phyloP scores from a whole-genome alignment of 2,113 vertebrate species.

The Platycercus adscitus region DNA sequence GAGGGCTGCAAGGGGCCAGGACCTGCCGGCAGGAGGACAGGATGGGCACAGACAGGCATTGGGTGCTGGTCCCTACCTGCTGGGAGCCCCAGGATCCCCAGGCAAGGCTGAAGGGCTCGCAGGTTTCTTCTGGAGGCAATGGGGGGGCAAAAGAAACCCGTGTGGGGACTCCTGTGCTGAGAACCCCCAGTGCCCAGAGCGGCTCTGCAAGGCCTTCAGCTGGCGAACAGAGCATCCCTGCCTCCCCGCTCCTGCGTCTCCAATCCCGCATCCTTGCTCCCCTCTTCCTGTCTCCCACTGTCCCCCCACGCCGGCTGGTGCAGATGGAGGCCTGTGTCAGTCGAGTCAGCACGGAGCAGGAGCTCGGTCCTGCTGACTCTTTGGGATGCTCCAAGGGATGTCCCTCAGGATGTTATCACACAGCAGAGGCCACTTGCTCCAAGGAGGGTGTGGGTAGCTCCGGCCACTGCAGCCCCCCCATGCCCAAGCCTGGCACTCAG shows the following conservation, averaged over 20 bases:
- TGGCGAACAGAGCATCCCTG: background rate
- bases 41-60: accelerated
- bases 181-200: background rate
- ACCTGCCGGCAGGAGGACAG: background rate
- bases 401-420: background rate
- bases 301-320: background rate
- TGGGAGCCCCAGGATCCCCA: background rate
- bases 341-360: background rate
- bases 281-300: background rate
- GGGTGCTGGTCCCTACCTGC: background rate
- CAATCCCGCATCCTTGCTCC: too few relatives aligned
- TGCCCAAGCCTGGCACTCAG: background rate
- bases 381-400: background rate
- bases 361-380: background rate
- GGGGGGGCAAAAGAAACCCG: background rate
- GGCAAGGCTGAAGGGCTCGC: background rate
- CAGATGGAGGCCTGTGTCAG: accelerated
- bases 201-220: accelerated
- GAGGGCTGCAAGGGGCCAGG: background rate
- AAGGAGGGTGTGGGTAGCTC: background rate
- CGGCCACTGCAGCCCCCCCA: background rate
- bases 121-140: background rate
- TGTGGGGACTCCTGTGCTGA: background rate
- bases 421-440: background rate
- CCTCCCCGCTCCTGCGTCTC: accelerated